phyloP scores from a whole-genome alignment of 2,888 invertebrate species.

The Chymomyza fuscimana region DNA sequence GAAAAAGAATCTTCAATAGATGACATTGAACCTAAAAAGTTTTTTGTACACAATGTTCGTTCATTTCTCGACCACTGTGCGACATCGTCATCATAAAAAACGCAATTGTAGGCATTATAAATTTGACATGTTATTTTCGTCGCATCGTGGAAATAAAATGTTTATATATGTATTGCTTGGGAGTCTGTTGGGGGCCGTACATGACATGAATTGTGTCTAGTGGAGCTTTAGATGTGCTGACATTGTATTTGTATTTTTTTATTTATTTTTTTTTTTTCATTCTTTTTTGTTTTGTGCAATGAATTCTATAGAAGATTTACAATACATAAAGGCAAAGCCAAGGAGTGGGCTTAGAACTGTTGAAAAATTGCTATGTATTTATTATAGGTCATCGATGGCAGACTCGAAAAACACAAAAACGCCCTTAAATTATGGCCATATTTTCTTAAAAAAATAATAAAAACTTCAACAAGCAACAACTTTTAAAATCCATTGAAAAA shows the following conservation, averaged over 20 bases:
- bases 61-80: constrained; percentile 19
- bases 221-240: constrained; percentile 2
- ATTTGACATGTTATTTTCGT: constrained; percentile 72
- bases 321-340: background rate
- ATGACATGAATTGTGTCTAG: constrained; percentile 44
- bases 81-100: constrained; percentile 52
- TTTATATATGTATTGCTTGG: constrained; percentile 45
- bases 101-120: constrained; percentile 69
- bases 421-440: background rate
- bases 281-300: background rate
- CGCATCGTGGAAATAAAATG: constrained; percentile 58
- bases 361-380: background rate
- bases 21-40: background rate
- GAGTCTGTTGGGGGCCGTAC: constrained; percentile 22
- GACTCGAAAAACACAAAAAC: background rate
- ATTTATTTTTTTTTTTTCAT: background rate
- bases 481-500: background rate
- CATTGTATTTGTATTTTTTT: background rate
- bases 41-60: background rate
- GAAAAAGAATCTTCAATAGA: too few relatives aligned
- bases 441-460: background rate
- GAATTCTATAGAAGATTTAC: background rate
- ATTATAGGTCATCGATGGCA: background rate
- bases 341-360: background rate
- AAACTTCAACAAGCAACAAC: background rate